These are phyloP conservation scores for Malacoraja senta DNA, from an alignment of 2,797 vertebrate genomes.

Conservation along the genomic window DNA sequence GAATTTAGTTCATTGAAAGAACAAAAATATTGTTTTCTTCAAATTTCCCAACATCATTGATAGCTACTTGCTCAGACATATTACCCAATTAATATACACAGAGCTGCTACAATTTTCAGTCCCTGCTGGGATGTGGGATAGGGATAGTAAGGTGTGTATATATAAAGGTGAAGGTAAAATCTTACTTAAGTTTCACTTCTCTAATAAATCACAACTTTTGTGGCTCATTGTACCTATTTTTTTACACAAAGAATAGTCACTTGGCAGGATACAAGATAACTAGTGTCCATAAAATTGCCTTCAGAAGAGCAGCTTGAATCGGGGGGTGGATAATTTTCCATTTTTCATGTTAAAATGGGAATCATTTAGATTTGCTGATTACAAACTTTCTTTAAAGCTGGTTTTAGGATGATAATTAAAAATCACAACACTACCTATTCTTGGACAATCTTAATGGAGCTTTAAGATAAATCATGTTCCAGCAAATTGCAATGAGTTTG, in stretches of 20 bases:
- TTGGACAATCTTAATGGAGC: background rate
- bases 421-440: background rate
- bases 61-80: background rate
- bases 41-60: background rate
- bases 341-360: background rate
- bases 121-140: background rate
- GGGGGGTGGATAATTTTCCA: background rate
- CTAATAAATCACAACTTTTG: background rate
- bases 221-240: background rate
- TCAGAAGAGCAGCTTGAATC: background rate
- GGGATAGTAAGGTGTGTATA: background rate
- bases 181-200: background rate
- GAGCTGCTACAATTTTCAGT: background rate
- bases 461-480: no score
- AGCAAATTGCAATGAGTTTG: background rate
- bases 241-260: background rate
- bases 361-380: background rate
- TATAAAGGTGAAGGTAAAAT: background rate
- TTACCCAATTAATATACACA: background rate
- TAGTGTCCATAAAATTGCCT: background rate
- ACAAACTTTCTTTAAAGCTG: background rate
- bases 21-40: background rate
- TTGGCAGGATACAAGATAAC: background rate
- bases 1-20: background rate
- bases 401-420: background rate